These are phyloP conservation scores for Rissa tridactyla DNA, from an alignment of 2,113 vertebrate species.

Conservation along the genomic window DNA sequence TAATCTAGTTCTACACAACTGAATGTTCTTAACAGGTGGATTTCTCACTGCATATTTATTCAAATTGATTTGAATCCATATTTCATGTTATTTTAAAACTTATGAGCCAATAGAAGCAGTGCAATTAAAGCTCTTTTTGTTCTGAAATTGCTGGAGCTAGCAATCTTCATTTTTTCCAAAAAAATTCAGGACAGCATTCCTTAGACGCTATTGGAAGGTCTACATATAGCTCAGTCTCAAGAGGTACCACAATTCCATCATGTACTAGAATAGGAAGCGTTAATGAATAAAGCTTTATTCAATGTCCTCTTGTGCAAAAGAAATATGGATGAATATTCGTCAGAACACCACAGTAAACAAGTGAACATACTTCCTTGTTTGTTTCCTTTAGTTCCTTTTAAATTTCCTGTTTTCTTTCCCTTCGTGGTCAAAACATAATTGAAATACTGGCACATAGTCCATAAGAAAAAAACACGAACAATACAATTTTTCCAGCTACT, in stretches of 20 bases:
- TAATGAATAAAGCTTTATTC: not conserved
- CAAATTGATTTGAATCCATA: not conserved
- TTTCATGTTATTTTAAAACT: not conserved
- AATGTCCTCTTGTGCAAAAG: not conserved
- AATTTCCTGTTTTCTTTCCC: not conserved
- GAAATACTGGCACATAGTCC: not conserved
- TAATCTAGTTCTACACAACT: not conserved
- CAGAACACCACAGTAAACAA: not conserved
- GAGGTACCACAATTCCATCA: not conserved
- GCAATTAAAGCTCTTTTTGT: not conserved
- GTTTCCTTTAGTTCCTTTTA: not conserved
- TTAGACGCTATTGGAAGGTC: not conserved
- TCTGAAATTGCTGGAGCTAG: not conserved
- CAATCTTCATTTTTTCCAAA: not conserved
- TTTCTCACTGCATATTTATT: not conserved
- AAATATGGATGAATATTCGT: not conserved
- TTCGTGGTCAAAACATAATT: not conserved
- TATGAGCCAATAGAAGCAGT: not conserved
- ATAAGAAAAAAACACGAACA: not conserved
- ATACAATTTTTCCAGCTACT: not conserved
- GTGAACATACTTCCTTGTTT: not conserved
- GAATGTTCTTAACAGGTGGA: not conserved
- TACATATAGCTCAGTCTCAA: not conserved
- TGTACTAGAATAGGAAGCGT: not conserved
- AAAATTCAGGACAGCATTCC: not conserved